Evolutionary conservation across 2,888 invertebrate genomes (phyloP), one percentile per base, ranked within the genome.

Genomic region (Conus canariensis): DNA sequence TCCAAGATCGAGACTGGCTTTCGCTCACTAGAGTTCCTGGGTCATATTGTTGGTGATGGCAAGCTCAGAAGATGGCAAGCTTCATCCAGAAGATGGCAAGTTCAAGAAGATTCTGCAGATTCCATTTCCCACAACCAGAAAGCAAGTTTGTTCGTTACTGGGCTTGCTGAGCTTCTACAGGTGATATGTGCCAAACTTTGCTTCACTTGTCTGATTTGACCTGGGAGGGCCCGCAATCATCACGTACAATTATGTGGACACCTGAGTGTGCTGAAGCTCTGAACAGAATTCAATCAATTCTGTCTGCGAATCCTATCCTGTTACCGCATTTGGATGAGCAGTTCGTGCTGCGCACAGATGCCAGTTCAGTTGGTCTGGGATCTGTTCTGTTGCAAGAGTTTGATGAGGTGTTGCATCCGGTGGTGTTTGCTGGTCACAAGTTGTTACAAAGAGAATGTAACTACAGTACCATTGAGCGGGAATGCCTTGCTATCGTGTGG

Each of bases 131-230:
- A 87, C 90, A 90, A 87, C 16, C 86, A 82, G 59, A 82, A 56
- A 30, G 70, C 87, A 22, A n/a, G 30, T 91, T 64, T 22, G 85
- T 58, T 74, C 83, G 60, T 91, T 92, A 67, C 60, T 92, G 56
- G 92, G 93, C 45, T 85, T 92, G 45, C 87, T 87, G 8, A 90
- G 90, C 22, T 92, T 90, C 74, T 92, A 92, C 60, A 45, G 91
- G n/a, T 60, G 91, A 19, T 93, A 90, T 74, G 88, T 93, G 9
- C 45, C 85, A 77, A 83, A 90, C 59, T 93, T 91, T 90, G 92
- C 91, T 3, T 77, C 82, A 5, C 88, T 87, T 93, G 19, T 88
- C 90, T 88, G 87, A 59, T 19, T 77, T 92, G 70, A 70, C 70
- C 70, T 14, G 19, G 22, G 70, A 70, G 22, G 70, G 70, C 19